Evolutionary conservation across 1,140 invertebrate species (phyloP).

Genomic region (Melitaea cinxia): DNA sequence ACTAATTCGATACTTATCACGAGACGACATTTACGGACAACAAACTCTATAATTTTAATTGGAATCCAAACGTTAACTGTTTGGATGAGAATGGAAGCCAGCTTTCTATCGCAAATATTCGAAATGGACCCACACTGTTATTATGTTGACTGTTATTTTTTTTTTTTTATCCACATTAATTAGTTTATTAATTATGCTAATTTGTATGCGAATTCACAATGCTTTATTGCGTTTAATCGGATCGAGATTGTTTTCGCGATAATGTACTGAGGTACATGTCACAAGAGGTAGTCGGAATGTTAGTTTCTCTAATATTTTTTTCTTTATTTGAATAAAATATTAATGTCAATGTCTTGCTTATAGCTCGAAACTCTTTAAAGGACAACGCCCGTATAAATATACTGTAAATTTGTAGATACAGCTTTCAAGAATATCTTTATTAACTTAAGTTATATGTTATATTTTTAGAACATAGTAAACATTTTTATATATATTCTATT

Average conservation of each 20-base stretch:
- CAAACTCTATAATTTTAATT: conserved; percentile 29
- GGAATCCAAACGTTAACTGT: conserved; percentile 14
- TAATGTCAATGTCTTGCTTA: too few species aligned
- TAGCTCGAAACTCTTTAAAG: too few species aligned
- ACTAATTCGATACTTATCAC: conserved; percentile 21
- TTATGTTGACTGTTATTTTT: conserved; percentile 36
- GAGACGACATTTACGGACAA: conserved; percentile 15
- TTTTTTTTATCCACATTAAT: conserved; percentile 66
- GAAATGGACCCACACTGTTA: conserved; percentile 44
- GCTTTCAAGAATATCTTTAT: too few species aligned
- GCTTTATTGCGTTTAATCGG: conserved; percentile 71
- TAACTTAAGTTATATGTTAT: too few species aligned
- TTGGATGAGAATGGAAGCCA: too few species aligned
- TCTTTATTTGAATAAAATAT: too few species aligned
- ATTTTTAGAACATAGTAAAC: not conserved
- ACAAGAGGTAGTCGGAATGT: conserved; percentile 36
- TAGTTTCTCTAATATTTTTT: too few species aligned
- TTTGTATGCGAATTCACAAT: conserved; percentile 72
- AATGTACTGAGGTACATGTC: conserved; percentile 36
- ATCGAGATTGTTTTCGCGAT: conserved; percentile 67
- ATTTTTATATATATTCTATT: not conserved
- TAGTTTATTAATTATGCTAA: conserved; percentile 74
- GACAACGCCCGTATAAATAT: too few species aligned
- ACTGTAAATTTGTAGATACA: too few species aligned
- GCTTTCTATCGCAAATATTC: conserved; percentile 35